Evolutionary conservation across 2,888 invertebrate genomes (phyloP), one percentile per base, ranked within the genome.

Genomic region (Eupeodes latifasciatus): DNA sequence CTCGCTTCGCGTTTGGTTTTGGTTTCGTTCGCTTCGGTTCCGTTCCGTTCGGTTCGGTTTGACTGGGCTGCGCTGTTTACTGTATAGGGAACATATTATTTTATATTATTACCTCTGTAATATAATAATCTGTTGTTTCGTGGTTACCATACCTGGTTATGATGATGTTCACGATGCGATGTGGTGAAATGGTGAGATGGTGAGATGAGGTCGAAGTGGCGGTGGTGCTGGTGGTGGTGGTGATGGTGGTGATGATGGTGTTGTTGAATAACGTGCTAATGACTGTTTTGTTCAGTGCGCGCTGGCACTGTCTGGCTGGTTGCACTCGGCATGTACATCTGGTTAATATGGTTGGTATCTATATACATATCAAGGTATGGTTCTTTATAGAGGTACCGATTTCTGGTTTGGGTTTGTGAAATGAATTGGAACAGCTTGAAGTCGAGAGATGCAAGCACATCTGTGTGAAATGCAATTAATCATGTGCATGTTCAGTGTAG

Each of bases 401-500:
- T 77, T 82, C 81, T 88, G 87, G 83, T 81, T 88, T 76, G 82
- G 80, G 80, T 62, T 87, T 88, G 88, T 88, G 85, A 84, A 88
- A 88, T 85, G 88, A 85, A 88, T 85, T 88, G 88, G 88, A 88
- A 84, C 88, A 53, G 61, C 49, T 55, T 55, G 77, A 51, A 64
- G 66, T 57, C 51, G 71, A 44, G 69, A 79, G 72, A 66, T 64
- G 51, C 77, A 77, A 62, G 82, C 83, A 80, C 83, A 87, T 83
- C 67, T 81, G 87, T 87, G 87, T 84, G 87, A 77, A 87, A 87
- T 87, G 81, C 88, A 88, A 88, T 88, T 81, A 88, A 81, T 88
- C 88, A 88, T 81, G 72, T 69, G 81, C 78, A 80, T 84, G 88
- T 81, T 78, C 77, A 74, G 67, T 76, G 83, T 83, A 72, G 69